Percentiles rank a stretch among this genome's conserved stretches.
Conservation (phyloP, 2,113 vertebrate genomes). For the Merops nubicus region DNA sequence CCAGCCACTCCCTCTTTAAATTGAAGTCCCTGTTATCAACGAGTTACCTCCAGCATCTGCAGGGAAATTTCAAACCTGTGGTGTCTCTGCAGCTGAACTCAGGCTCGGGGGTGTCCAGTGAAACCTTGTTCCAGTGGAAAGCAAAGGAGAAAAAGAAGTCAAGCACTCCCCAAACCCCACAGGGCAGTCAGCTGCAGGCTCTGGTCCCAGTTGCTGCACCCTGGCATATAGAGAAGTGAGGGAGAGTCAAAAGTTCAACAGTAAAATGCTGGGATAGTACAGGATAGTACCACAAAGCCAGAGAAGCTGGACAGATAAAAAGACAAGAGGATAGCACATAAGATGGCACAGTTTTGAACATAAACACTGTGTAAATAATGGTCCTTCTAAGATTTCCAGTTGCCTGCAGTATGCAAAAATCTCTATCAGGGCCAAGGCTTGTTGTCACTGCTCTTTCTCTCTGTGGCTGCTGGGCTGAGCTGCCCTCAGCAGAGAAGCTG, state of each 20-base stretch:
- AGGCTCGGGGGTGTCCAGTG: not conserved
- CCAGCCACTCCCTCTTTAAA: not conserved
- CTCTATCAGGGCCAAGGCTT: not conserved
- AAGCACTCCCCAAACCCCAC: not conserved
- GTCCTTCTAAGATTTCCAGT: not conserved
- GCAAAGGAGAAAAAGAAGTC: not conserved
- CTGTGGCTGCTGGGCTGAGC: not conserved
- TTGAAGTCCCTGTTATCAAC: not conserved
- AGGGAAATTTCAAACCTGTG: accelerated
- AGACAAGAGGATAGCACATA: not conserved
- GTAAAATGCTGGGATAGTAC: not conserved
- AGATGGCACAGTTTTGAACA: not conserved
- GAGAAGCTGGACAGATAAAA: not conserved
- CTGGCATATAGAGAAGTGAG: not conserved
- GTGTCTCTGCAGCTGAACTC: not conserved
- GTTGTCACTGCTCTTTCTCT: not conserved
- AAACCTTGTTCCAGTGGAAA: not conserved
- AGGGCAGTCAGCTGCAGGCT: accelerated
- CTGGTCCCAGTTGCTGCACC: not conserved
- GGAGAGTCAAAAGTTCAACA: not conserved
- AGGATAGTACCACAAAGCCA: not conserved
- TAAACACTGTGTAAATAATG: not conserved
- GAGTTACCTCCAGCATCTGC: not conserved
- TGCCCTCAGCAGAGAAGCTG: not conserved
- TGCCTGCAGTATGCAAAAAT: not conserved